Evolutionary conservation across 2,888 invertebrate genomes (phyloP), one percentile per base, ranked within the genome.

Genomic region (Ceriagrion tenellum): DNA sequence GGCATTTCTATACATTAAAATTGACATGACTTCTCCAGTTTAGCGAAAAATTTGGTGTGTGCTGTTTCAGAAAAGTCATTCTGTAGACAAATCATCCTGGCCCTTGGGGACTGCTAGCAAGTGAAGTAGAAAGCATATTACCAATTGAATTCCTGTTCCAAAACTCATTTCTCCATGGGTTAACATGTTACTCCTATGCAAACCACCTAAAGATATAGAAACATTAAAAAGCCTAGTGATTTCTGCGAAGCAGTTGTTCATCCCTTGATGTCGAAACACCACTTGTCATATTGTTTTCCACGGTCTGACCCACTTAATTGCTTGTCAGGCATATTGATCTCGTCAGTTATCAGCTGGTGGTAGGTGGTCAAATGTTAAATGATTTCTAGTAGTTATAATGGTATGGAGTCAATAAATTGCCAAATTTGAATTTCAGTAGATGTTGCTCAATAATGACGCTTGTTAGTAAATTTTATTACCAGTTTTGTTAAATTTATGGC

Each of bases 11-110:
- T 23, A 35, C 35, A 88, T 47, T 12, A 18, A 47, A 55, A 26
- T 55, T 47, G n/a, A n/a, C 89, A 13, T 81, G 81, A 18, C 30
- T 10, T 35, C 26, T 81, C 8, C 30, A 35, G 81, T 35, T 81
- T 81, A 69, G 69, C 1, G 26, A 81, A 30, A 81, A 69, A 26
- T 10, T 26, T n/a, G n/a, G n/a, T 81, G 30, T 35, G 35, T 13
- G 35, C 35, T 81, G 81, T 35, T 81, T 81, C 16, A 81, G 81
- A 23, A 30, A 18, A 35, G 89, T 47, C 26, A 12, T 20, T 69
- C 23, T 6, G 40, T 26, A 93, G 93, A 69, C n/a, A 56, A 90
- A 95, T 95, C 95, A 95, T 95, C 95, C 95, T 95, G 95, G 93
- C 95, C 95, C 95, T 95, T n/a, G n/a, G 69, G 69, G 91, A 93